Conservation (phyloP, 2,888 invertebrate species). For the Dasysyrphus tricinctus region DNA sequence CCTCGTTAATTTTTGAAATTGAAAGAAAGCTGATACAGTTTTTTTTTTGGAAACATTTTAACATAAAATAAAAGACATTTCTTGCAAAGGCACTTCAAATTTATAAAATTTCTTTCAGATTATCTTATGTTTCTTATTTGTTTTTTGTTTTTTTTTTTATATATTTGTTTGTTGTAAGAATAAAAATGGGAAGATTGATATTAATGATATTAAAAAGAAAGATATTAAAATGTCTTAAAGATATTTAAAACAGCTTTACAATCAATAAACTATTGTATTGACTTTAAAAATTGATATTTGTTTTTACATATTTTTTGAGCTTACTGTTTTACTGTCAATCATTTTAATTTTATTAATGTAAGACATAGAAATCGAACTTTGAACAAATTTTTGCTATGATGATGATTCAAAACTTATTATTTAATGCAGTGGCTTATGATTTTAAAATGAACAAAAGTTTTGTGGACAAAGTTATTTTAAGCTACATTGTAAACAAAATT, state of each 20-base stretch:
- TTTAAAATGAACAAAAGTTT: not conserved
- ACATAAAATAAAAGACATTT: constrained; percentile 68
- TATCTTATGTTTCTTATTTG: not conserved
- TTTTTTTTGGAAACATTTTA: constrained; percentile 63
- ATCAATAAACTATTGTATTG: not conserved
- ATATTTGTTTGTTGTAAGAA: not conserved
- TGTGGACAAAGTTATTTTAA: too few species aligned
- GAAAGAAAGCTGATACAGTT: constrained; percentile 9
- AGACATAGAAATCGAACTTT: not conserved
- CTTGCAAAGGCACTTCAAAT: constrained; percentile 38
- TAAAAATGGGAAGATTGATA: too few species aligned
- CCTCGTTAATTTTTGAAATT: not conserved
- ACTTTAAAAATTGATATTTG: not conserved
- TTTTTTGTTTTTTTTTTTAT: not conserved
- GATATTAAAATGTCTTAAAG: too few species aligned
- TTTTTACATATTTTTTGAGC: not conserved
- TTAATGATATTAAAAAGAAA: too few species aligned
- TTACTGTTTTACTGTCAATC: not conserved
- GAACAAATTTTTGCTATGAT: not conserved
- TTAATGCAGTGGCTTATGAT: not conserved
- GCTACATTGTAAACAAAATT: too few species aligned
- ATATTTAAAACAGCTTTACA: too few species aligned
- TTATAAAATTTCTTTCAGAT: constrained; percentile 17
- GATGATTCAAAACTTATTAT: not conserved
- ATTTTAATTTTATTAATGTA: not conserved